phyloP scores from a whole-genome alignment of 2,888 invertebrate genomes.

The Mellilla xanthometata region DNA sequence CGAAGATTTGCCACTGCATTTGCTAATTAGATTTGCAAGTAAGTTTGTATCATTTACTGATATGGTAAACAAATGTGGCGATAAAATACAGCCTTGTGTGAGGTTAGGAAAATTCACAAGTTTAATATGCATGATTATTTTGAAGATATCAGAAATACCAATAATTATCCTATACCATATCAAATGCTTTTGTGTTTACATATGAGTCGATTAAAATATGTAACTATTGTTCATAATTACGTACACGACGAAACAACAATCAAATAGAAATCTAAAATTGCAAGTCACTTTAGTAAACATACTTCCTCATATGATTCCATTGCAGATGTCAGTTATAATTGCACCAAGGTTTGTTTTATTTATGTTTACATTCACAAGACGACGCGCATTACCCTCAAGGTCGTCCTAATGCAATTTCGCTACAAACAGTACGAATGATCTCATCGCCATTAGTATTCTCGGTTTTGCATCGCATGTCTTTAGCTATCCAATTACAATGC shows the following conservation, averaged over 20 bases:
- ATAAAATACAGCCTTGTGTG: too few relatives aligned
- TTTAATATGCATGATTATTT: too few relatives aligned
- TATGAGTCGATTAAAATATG: too few relatives aligned
- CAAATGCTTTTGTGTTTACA: too few relatives aligned
- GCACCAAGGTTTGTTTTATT: background rate
- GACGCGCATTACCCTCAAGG: slow-evolving; percentile 4
- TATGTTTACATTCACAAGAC: slow-evolving; percentile 1
- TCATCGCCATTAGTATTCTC: slow-evolving; percentile 14
- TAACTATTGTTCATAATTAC: too few relatives aligned
- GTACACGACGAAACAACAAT: too few relatives aligned
- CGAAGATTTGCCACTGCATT: slow-evolving; percentile 2
- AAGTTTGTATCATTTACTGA: too few relatives aligned
- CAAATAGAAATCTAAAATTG: too few relatives aligned
- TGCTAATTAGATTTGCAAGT: slow-evolving; percentile 7
- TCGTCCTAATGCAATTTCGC: slow-evolving; percentile 7
- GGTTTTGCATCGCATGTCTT: slow-evolving; percentile 8
- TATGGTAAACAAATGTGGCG: too few relatives aligned
- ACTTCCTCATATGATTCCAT: background rate
- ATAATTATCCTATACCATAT: too few relatives aligned
- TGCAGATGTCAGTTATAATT: background rate
- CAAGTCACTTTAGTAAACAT: background rate
- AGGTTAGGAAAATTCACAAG: too few relatives aligned
- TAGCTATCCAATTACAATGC: slow-evolving; percentile 2
- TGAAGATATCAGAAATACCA: too few relatives aligned
- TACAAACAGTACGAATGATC: slow-evolving; percentile 10